A percentile compares a stretch with the other conserved stretches of the same genome.
These are phyloP conservation scores for Tympanoctomys barrerae DNA, from an alignment of 2,797 vertebrate genomes.

Conservation along the genomic window DNA sequence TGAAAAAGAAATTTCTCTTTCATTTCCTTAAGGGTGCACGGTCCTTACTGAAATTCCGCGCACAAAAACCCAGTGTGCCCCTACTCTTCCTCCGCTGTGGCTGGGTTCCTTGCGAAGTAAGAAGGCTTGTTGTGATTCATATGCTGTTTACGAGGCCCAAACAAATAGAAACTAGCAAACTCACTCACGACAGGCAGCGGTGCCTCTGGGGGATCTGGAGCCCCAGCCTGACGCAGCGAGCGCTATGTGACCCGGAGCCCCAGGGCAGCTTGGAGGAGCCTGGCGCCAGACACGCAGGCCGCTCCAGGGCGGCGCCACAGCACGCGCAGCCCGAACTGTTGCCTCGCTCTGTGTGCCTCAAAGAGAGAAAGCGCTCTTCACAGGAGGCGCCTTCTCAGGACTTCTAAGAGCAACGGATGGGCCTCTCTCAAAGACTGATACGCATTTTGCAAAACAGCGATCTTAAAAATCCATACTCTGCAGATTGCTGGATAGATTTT, in stretches of 20 bases:
- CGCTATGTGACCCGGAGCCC: slow-evolving; percentile 38
- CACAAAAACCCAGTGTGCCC: slow-evolving; percentile 47
- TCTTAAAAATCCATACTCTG: slow-evolving; percentile 69
- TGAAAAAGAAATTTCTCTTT: neutral
- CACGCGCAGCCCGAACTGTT: neutral
- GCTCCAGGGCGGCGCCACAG: neutral
- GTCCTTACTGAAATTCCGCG: slow-evolving; percentile 45
- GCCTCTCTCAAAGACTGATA: slow-evolving; percentile 62
- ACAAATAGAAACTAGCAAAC: slow-evolving; percentile 25
- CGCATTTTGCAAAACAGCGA: slow-evolving; percentile 66
- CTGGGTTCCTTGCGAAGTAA: neutral
- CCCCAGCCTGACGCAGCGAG: neutral
- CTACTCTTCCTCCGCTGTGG: neutral
- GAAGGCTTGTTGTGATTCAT: slow-evolving; percentile 21
- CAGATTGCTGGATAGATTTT: slow-evolving; percentile 68
- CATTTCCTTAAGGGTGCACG: slow-evolving; percentile 54
- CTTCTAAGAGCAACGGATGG: slow-evolving; percentile 59
- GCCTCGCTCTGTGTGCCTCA: slow-evolving; percentile 36
- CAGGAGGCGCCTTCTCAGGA: slow-evolving; percentile 46
- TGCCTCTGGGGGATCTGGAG: slow-evolving; percentile 32
- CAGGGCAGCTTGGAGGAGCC: slow-evolving; percentile 34
- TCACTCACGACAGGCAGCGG: neutral
- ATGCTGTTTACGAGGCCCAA: slow-evolving; percentile 35
- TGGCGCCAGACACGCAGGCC: neutral
- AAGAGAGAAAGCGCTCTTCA: slow-evolving; percentile 16